These are phyloP conservation scores for Pharmacophagus antenor DNA, from an alignment of 2,888 invertebrate genomes.

Conservation along the genomic window DNA sequence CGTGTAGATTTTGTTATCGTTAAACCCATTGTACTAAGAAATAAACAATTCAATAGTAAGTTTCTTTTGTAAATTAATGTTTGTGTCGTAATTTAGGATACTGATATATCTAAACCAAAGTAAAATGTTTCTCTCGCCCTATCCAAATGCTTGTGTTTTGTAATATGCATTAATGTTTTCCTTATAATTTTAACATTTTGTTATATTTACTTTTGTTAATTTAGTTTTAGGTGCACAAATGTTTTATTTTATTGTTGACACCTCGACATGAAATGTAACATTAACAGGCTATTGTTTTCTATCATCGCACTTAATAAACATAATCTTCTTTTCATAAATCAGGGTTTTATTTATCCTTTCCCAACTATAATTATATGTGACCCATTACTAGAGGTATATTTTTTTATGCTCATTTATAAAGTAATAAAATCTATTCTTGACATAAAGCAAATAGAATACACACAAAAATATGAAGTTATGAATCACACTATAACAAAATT, in stretches of 20 bases:
- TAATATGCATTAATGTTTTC: conserved; percentile 42
- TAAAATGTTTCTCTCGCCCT: conserved; percentile 63
- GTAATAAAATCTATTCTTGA: no score
- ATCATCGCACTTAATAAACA: conserved; percentile 78
- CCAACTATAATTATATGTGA: no score
- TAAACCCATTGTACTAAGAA: conserved; percentile 29
- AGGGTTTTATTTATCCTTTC: conserved; percentile 57
- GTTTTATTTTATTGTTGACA: conserved; percentile 78
- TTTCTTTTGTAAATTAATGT: conserved; percentile 25
- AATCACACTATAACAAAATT: no score
- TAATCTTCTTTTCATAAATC: conserved; percentile 59
- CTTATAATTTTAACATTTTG: conserved; percentile 60
- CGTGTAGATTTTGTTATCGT: conserved; percentile 36
- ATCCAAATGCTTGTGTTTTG: conserved; percentile 62
- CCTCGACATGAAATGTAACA: conserved; percentile 71
- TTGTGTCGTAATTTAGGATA: conserved; percentile 31
- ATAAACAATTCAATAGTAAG: conserved; percentile 22
- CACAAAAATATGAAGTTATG: no score
- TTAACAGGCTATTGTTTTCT: conserved; percentile 73
- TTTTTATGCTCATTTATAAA: no score
- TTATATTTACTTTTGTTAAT: conserved; percentile 78
- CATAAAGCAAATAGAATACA: no score
- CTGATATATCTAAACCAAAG: conserved; percentile 47
- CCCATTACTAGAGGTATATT: no score
- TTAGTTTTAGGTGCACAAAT: conserved; percentile 78